Base-by-base conservation (phyloP, 2,113 vertebrate species). In the Apteryx mantelli region DNA sequence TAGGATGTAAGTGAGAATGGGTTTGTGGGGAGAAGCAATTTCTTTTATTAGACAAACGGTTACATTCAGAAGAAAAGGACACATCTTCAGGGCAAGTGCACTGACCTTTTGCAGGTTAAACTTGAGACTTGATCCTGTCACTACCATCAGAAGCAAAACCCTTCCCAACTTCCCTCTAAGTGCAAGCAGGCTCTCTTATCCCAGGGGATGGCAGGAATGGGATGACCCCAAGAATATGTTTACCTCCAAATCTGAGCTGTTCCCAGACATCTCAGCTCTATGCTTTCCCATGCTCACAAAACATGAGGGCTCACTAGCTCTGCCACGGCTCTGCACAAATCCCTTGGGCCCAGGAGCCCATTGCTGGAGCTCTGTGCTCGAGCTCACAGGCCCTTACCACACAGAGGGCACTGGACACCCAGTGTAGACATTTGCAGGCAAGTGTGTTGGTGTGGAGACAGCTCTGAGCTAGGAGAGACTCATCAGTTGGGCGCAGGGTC, bases 231-330 rank as follows among this genome's bases (percentile, higher is more conserved):
- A 48, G 53, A 52, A 70, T 46, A n/a, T 58, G 58, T 26, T 81
- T 58, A 20, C 15, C 88, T 86, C 24, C 55, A 78, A 78, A 81
- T 25, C 26, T 26, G 30, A 74, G 13, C 44, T 63, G 12, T 66
- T 86, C 58, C 42, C 50, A 61, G 19, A n/a, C 44, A 53, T 38
- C 53, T 78, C 30, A 73, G 53, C 0, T 0, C 26, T 53, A 42
- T 0, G 0, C 17, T 66, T 5, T 70, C 76, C 40, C 50, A 1
- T 48, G 28, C 48, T 86, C 3, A 15, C 36, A 75, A 9, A 13
- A 32, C n/a, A 38, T 11, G 32, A 8, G 34, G 6, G 12, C 11
- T 91, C 44, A 10, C 38, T 63, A 24, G 4, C 20, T 9, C n/a
- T 32, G 56, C 56, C 30, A 17, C 7, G 16, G 55, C 28, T 56